Evolutionary conservation across 2,888 invertebrate genomes (phyloP).

Genomic region (Stramonita haemastoma): DNA sequence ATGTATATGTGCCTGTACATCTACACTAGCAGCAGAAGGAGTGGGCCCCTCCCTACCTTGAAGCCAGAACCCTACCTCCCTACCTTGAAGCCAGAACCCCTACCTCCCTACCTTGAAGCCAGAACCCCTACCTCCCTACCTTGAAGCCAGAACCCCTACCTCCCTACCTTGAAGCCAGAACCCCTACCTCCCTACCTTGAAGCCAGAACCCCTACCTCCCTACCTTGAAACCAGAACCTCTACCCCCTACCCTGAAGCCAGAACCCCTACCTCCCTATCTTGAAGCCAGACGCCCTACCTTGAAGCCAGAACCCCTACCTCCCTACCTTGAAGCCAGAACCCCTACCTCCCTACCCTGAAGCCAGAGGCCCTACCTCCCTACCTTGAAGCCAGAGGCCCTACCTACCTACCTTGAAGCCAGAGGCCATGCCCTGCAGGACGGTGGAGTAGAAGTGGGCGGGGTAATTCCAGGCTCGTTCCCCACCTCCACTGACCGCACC

Average conservation of each 20-base stretch:
- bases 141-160: slow-evolving; percentile 61
- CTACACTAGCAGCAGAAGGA: too few species aligned
- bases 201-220: slow-evolving; percentile 60
- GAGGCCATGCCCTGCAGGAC: slow-evolving; percentile 60
- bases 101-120: slow-evolving; percentile 56
- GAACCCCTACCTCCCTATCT: slow-evolving; percentile 57
- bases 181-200: slow-evolving; percentile 57
- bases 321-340: slow-evolving; percentile 52
- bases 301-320: too few species aligned
- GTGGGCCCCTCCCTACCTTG: slow-evolving; percentile 32
- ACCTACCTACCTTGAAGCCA: slow-evolving; percentile 54
- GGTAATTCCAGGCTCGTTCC: slow-evolving; percentile 68
- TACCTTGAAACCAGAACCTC: slow-evolving; percentile 53
- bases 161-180: slow-evolving; percentile 51
- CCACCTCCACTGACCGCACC: slow-evolving; percentile 59
- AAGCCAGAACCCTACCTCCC: slow-evolving; percentile 55
- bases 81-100: slow-evolving; percentile 56
- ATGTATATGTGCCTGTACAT: too few species aligned
- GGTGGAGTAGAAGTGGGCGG: slow-evolving; percentile 56
- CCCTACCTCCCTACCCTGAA: slow-evolving; percentile 56
- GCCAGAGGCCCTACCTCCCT: slow-evolving; percentile 60
- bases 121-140: slow-evolving; percentile 56
- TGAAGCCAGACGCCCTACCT: slow-evolving; percentile 60
- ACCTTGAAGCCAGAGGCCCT: slow-evolving; percentile 58
- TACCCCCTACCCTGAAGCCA: slow-evolving; percentile 51